Base-by-base conservation (phyloP, 2,888 invertebrate species). In the Callosobruchus maculatus region DNA sequence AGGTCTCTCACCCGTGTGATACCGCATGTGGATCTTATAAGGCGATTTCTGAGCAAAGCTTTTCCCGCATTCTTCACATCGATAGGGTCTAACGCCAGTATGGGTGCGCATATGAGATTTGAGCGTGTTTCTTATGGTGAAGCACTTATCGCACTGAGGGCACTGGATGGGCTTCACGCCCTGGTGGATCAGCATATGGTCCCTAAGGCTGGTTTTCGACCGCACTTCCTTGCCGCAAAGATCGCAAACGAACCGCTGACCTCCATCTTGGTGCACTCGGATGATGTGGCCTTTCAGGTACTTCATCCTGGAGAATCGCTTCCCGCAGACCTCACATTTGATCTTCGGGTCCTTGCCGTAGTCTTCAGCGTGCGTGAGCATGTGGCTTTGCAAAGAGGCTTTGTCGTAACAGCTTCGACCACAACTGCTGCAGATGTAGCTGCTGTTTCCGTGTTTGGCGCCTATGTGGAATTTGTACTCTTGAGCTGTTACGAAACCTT, bases 71-170 rank as follows among this genome's bases (percentile, higher is more conserved):
- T 73, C n/a, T 0, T 20, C 20, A 26, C 78, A 78, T 3, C 7
- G 21, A 49, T 73, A 76, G 5, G 76, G 76, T 26, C 72, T 74
- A 2, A 77, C 78, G 0, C 83, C 83, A 0, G 82, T 82, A 75
- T 87, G 87, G 22, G 80, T 82, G 73, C 83, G 82, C 22, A 84
- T 78, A 74, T 87, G 87, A 13, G 80, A 77, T 70, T 80, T 78
- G 5, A 84, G 76, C 20, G 76, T 77, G 21, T 76, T 78, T 67
- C 81, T 81, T 21, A 78, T 77, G 13, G 79, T 79, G 84, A 91
- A 90, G 0, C 88, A 88, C 81, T 90, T 90, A 72, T 89, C 78
- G 73, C 85, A 84, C 21, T 78, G 77, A 0, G 71, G 70, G 68
- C 77, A 80, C n/a, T 67, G 22, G 21, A 73, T 68, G 22, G 72